Evolutionary conservation across 2,113 vertebrate species (phyloP).

Genomic region (Apteryx mantelli): DNA sequence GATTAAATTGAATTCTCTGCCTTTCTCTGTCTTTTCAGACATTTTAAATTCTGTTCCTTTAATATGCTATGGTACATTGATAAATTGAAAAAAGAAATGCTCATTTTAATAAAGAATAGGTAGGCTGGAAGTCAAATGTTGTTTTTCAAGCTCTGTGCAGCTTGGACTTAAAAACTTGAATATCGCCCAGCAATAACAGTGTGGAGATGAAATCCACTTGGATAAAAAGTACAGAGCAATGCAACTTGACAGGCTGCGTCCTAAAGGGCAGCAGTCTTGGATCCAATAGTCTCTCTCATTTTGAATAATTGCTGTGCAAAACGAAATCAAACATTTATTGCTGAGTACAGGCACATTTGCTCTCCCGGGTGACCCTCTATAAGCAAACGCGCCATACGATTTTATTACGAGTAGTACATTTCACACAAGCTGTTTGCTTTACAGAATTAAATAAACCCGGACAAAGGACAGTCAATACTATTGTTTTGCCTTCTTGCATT

Average conservation of each 20-base stretch:
- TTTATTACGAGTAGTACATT: slow-evolving; percentile 55
- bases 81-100: not conserved
- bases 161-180: not conserved
- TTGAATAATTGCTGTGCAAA: slow-evolving; percentile 60
- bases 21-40: not conserved
- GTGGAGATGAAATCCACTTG: slow-evolving; percentile 29
- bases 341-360: slow-evolving; percentile 46
- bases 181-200: not conserved
- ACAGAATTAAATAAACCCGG: slow-evolving; percentile 61
- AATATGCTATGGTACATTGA: not conserved
- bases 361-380: slow-evolving; percentile 41
- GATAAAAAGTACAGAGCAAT: slow-evolving; percentile 17
- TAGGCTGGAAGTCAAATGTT: not conserved
- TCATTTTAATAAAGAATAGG: not conserved
- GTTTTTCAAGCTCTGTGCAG: not conserved
- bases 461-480: slow-evolving; percentile 49
- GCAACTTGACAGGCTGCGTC: slow-evolving; percentile 35
- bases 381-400: slow-evolving; percentile 47
- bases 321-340: slow-evolving; percentile 57
- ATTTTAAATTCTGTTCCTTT: slow-evolving; percentile 17
- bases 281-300: slow-evolving; percentile 46
- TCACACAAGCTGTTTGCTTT: slow-evolving; percentile 63
- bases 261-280: slow-evolving; percentile 48
- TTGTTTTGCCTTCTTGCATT: slow-evolving; percentile 60
- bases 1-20: not conserved